Conservation (phyloP, 2,113 vertebrate species). For the Entelurus aequoreus region DNA sequence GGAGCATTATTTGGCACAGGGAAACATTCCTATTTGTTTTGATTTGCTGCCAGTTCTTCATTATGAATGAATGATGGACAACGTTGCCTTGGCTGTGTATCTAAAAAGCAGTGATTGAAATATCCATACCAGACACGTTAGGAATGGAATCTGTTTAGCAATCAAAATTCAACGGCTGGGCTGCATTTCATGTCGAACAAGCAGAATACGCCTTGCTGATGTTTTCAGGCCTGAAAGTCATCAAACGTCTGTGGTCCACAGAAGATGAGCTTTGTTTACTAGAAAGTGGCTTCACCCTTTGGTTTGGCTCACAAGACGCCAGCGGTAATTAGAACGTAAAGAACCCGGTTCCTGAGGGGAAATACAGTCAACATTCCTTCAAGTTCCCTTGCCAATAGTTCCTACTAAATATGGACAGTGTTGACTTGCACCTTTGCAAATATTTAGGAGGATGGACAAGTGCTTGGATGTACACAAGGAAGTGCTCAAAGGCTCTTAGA, state of each 20-base stretch:
- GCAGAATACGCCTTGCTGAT: slow-evolving; percentile 9
- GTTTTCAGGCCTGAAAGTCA: slow-evolving; percentile 1
- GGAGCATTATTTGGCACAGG: slow-evolving; percentile 11
- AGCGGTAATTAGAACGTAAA: slow-evolving; percentile 51
- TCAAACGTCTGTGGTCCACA: slow-evolving; percentile 22
- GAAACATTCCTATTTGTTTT: background rate
- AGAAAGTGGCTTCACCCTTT: slow-evolving; percentile 23
- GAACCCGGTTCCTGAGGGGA: slow-evolving; percentile 42
- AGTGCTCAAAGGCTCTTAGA: background rate
- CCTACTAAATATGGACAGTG: slow-evolving; percentile 39
- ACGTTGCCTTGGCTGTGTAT: background rate
- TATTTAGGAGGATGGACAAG: slow-evolving; percentile 44
- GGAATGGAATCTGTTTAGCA: too few species aligned
- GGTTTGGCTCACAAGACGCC: slow-evolving; percentile 44
- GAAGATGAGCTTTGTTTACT: slow-evolving; percentile 38
- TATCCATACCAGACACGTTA: background rate
- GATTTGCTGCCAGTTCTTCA: slow-evolving; percentile 18
- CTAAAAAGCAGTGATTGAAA: background rate
- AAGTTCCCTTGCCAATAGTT: slow-evolving; percentile 25
- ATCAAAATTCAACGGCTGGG: background rate
- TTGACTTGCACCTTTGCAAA: slow-evolving; percentile 42
- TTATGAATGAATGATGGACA: slow-evolving; percentile 18
- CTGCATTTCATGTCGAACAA: background rate
- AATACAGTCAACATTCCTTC: slow-evolving; percentile 47
- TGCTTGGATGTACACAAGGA: slow-evolving; percentile 6